Base-by-base conservation (phyloP, 1,140 invertebrate species). In the Drosophila kepulauana region DNA sequence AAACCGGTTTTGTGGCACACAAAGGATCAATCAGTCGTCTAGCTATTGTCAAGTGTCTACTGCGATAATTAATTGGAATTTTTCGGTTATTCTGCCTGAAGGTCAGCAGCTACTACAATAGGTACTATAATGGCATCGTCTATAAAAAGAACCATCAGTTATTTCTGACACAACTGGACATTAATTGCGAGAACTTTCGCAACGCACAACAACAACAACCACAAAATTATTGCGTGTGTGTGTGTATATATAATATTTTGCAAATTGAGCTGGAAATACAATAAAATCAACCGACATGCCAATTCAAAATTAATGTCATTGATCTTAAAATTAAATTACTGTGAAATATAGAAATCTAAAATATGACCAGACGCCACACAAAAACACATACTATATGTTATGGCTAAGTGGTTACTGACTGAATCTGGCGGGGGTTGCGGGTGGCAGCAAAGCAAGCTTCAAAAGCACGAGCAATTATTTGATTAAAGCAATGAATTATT, bases 311-410 rank as follows among this genome's bases (percentile, higher is more conserved):
- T 62, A 68, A 68, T 74, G 64, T 74, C 64, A 54, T 62, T 61
- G 56, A 70, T 75, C 72, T 70, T 62, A 49, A 45, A 75, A 54
- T 61, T 62, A 61, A 75, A 70, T 74, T 69, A 62, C 20, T 62
- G 15, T 67, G 16, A 59, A 57, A 13, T 68, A 56, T 52, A 66
- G 43, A 41, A 33, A 48, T 56, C 35, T 54, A 57, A 54, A 11
- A 62, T 49, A 35, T 58, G 30, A 43, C 41, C 41, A 43, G 41
- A 43, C 41, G 41, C 41, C n/a, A 43, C 5, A 43, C 38, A n/a
- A 41, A n/a, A 41, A 41, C 38, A 41, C 3, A 25, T 25, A 4
- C 20, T 25, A 25, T 25, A 25, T 25, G 20, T 25, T 41, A 11
- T 41, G 38, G 8, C 38, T 0, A 41, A 41, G 41, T 11, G 41